Base-by-base conservation (phyloP, 2,797 vertebrate genomes). In the Coccyzus lansbergi region DNA sequence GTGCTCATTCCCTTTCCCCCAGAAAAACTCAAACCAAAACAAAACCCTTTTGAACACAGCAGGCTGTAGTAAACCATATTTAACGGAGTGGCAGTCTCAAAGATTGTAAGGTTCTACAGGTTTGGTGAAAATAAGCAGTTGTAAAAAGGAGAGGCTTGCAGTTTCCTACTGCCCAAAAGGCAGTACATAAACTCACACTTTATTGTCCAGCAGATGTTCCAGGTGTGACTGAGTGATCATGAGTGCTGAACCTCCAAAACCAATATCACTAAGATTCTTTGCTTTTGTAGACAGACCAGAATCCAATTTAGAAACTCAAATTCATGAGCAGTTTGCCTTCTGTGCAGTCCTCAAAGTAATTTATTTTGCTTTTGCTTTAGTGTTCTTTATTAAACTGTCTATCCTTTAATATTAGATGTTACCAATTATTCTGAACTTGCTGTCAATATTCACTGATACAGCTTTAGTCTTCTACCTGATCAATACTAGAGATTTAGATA, bases 21-120 rank as follows among this genome's bases (percentile, higher is more conserved):
- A 5, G 15, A 89, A 85, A 65, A 33, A 1, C 6, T 48, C 52
- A 74, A 83, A 93, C 8, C 63, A 69, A 84, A 86, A 9, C 42
- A 48, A 75, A 80, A 21, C 13, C 55, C 24, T 89, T 92, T 92
- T 85, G 68, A 92, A 67, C 44, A 11, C 84, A 94, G 75, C 68
- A 92, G 75, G 72, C 42, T 74, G 8, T 83, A 83, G 71, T 77
- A 85, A 91, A 67, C 49, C 15, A 2, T 78, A 38, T 80, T 85
- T 83, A 44, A 56, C 68, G 64, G 20, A 90, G 22, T 55, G 34
- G 12, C 42, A 52, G 52, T 68, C 42, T 84, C 29, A 48, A 53
- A 71, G 53, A 68, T 51, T 1, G 2, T 67, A 67, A 85, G 58
- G 64, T 77, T 64, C 68, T 85, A 31, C 60, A 80, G 18, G 75